Conservation (phyloP, 2,888 invertebrate species). For the Antheraea yamamai region DNA sequence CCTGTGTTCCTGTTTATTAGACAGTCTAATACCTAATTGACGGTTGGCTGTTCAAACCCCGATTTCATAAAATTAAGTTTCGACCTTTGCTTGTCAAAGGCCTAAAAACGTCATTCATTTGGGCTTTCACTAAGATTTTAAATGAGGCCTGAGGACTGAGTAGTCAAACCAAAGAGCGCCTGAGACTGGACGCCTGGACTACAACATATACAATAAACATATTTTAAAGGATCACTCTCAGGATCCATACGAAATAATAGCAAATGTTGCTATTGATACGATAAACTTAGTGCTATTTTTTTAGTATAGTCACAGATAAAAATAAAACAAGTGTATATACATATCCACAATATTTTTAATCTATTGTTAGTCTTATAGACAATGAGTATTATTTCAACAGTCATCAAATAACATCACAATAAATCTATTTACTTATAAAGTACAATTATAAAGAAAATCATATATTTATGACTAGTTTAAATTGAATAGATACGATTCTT, state of each 20-base stretch:
- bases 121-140: too few species aligned
- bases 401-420: slow-evolving; percentile 19
- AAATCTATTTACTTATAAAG: background rate
- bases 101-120: too few species aligned
- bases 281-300: background rate
- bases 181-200: too few species aligned
- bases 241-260: background rate
- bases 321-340: slow-evolving; percentile 12
- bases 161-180: too few species aligned
- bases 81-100: too few species aligned
- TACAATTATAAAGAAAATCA: background rate
- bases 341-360: slow-evolving; percentile 17
- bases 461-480: slow-evolving; percentile 12
- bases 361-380: slow-evolving; percentile 22
- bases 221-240: too few species aligned
- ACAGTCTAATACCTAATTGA: too few species aligned
- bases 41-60: too few species aligned
- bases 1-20: too few species aligned
- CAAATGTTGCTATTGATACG: background rate
- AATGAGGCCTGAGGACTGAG: too few species aligned
- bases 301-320: background rate
- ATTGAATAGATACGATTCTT: background rate
- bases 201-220: too few species aligned
- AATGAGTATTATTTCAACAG: slow-evolving; percentile 25
- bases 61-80: too few species aligned